phyloP scores from a whole-genome alignment of 2,888 invertebrate genomes.

The Spialia ferax region DNA sequence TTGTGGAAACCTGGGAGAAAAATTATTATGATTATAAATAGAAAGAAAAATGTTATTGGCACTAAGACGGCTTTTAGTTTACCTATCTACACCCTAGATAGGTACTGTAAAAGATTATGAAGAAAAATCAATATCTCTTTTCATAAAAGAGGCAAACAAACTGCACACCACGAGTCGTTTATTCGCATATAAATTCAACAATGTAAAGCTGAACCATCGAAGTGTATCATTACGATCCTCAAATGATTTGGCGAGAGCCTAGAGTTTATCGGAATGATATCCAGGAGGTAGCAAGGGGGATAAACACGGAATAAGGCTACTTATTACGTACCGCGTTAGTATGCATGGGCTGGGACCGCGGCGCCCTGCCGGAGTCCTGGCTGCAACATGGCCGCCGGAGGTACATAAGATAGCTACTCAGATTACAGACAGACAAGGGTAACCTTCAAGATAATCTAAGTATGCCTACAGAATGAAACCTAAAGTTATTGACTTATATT shows the following conservation, averaged over 20 bases:
- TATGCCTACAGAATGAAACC: neutral
- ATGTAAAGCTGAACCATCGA: slow-evolving; percentile 22
- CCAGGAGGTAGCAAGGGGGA: slow-evolving; percentile 54
- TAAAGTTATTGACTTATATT: neutral
- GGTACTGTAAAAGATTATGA: neutral
- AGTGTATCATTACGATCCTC: slow-evolving; percentile 31
- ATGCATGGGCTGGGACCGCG: slow-evolving; percentile 82
- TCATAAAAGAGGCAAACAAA: neutral
- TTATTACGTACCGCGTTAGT: slow-evolving; percentile 81
- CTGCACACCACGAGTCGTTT: slow-evolving; percentile 11
- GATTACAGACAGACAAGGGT: slow-evolving; percentile 20
- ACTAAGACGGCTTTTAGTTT: too few species aligned
- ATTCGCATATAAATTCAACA: slow-evolving; percentile 33
- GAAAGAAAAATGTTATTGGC: too few species aligned
- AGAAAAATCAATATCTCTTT: neutral
- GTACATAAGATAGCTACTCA: slow-evolving; percentile 9
- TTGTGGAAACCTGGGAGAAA: too few species aligned
- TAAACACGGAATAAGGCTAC: slow-evolving; percentile 75
- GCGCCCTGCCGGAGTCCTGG: slow-evolving; percentile 62
- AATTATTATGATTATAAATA: too few species aligned
- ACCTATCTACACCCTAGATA: too few species aligned
- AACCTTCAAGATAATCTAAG: neutral
- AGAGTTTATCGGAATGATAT: slow-evolving; percentile 42
- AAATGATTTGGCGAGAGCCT: slow-evolving; percentile 36
- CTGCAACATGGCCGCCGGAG: slow-evolving; percentile 59